A percentile compares a stretch with the other conserved stretches of the same genome.
Evolutionary conservation across 2,888 invertebrate genomes (phyloP).

Genomic region (Boloria euphrosyne): DNA sequence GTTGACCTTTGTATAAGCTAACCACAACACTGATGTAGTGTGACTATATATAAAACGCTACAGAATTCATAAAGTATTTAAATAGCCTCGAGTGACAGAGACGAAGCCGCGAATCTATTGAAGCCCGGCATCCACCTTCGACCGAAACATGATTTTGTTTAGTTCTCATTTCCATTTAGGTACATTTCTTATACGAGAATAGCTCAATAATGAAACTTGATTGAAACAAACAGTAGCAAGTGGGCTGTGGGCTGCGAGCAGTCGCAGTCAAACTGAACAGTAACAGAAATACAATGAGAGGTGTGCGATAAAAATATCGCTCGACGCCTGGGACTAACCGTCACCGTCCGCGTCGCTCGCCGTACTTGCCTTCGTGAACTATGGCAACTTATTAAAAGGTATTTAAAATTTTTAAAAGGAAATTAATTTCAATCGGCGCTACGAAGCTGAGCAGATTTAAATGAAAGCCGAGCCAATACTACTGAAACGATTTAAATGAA

Average conservation of each 20-base stretch:
- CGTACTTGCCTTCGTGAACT: background rate
- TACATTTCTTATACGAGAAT: conserved; percentile 13
- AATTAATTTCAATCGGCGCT: no score
- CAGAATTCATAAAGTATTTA: conserved; percentile 6
- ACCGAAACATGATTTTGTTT: conserved; percentile 2
- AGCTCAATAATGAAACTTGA: conserved; percentile 14
- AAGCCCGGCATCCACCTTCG: conserved; percentile 6
- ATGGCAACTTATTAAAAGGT: conserved; percentile 5
- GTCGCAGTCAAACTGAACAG: conserved; percentile 20
- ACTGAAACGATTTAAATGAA: no score
- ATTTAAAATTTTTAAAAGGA: no score
- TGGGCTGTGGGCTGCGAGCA: conserved; percentile 1
- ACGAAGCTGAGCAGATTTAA: no score
- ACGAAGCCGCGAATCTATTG: background rate
- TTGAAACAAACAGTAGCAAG: conserved; percentile 1
- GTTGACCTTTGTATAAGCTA: background rate
- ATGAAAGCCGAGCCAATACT: no score
- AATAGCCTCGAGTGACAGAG: conserved; percentile 5
- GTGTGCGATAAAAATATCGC: conserved; percentile 56
- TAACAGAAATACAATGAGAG: conserved; percentile 47
- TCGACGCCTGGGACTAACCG: conserved; percentile 18
- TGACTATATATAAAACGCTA: background rate
- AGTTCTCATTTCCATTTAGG: background rate
- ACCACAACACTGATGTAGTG: background rate
- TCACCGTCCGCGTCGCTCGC: background rate